phyloP scores from a whole-genome alignment of 1,140 invertebrate species.

The Potamilus streckersoni region DNA sequence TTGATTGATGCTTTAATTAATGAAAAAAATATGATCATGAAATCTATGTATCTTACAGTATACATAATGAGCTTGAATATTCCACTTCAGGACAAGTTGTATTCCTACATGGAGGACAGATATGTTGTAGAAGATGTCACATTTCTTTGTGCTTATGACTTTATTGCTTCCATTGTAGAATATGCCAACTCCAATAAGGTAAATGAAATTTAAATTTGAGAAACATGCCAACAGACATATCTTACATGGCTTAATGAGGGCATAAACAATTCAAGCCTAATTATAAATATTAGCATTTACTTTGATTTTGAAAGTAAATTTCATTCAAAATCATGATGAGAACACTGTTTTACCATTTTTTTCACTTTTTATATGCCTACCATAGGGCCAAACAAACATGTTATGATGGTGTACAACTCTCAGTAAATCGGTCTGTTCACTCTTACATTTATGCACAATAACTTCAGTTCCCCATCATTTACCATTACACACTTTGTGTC shows the following conservation, averaged over 20 bases:
- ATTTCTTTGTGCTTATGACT: slow-evolving; percentile 60
- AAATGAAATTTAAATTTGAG: slow-evolving; percentile 1
- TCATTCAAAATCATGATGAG: too few species aligned
- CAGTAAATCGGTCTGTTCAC: too few species aligned
- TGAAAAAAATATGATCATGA: too few species aligned
- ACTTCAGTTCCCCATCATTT: too few species aligned
- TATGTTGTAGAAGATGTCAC: slow-evolving; percentile 60
- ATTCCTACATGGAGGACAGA: slow-evolving; percentile 56
- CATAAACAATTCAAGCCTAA: not conserved
- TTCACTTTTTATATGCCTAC: too few species aligned
- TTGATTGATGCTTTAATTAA: too few species aligned
- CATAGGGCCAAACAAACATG: too few species aligned
- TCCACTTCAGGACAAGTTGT: slow-evolving; percentile 59
- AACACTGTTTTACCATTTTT: too few species aligned
- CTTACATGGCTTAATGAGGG: not conserved
- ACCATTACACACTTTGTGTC: too few species aligned
- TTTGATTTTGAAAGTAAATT: slow-evolving; percentile 7
- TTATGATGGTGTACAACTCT: too few species aligned
- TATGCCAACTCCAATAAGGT: slow-evolving; percentile 55
- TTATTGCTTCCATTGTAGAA: slow-evolving; percentile 58
- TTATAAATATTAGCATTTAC: not conserved
- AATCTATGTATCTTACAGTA: too few species aligned
- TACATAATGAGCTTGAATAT: not conserved
- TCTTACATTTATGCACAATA: too few species aligned
- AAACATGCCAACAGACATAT: not conserved